Evolutionary conservation across 2,797 vertebrate genomes (phyloP).

Genomic region (Picus viridis): DNA sequence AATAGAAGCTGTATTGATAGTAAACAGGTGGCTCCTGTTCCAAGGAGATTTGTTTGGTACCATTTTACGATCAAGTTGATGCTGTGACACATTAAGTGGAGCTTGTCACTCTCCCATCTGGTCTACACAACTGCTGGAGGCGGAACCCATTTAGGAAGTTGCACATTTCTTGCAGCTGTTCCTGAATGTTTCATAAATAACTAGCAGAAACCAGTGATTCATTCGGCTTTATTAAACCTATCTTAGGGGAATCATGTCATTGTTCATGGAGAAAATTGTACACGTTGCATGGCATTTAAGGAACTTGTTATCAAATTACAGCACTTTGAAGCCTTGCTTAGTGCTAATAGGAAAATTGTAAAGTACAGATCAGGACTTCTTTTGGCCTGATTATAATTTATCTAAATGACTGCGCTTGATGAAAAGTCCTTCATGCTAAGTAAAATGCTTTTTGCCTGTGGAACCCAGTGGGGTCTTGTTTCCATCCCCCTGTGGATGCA

Average conservation of each 20-base stretch:
- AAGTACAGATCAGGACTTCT: constrained; percentile 47
- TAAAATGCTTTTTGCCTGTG: constrained; percentile 44
- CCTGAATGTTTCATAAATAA: constrained; percentile 70
- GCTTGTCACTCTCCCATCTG: constrained; percentile 78
- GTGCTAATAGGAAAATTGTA: constrained; percentile 62
- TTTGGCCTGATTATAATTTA: constrained; percentile 64
- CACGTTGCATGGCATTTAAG: constrained; percentile 35
- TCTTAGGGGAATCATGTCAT: constrained; percentile 62
- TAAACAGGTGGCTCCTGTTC: constrained; percentile 78
- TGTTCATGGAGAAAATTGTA: constrained; percentile 66
- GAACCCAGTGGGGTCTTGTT: constrained; percentile 37
- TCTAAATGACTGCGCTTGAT: constrained; percentile 55
- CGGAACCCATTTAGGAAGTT: constrained; percentile 61
- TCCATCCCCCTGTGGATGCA: constrained; percentile 46
- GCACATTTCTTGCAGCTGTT: constrained; percentile 65
- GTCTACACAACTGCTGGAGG: constrained; percentile 77
- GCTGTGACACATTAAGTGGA: constrained; percentile 75
- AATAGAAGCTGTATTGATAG: constrained; percentile 71
- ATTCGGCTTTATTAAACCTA: constrained; percentile 70
- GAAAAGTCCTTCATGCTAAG: constrained; percentile 58
- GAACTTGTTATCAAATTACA: constrained; percentile 60
- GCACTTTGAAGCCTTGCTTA: constrained; percentile 47
- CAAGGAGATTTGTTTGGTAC: constrained; percentile 67
- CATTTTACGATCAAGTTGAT: constrained; percentile 70
- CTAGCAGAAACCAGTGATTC: constrained; percentile 55